Evolutionary conservation across 1,140 invertebrate genomes (phyloP), one percentile per base, ranked within the genome.

Genomic region (Musca domestica): DNA sequence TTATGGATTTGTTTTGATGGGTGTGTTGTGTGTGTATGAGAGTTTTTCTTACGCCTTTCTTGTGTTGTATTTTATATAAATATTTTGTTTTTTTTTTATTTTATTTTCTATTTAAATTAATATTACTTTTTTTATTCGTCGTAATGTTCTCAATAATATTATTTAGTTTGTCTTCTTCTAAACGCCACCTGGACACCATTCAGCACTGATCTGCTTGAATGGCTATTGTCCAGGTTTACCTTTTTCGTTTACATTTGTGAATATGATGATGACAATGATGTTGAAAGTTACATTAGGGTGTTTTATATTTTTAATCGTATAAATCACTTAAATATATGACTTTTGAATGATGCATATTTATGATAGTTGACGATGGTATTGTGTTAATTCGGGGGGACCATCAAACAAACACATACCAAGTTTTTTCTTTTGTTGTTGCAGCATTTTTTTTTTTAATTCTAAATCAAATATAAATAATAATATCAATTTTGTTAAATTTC

Each of bases 101-200:
- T 58, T 54, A 56, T 58, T 58, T 58, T 58, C n/a, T 19, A 61
- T 61, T 61, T 58, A 58, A 17, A 58, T 30, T 58, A 58, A 58
- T 58, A 58, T 58, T 58, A 30, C 3, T 58, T 58, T 58, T 30
- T 61, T 54, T 17, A 61, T 61, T 61, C 56, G 56, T 61, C 56
- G 56, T 61, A 61, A 61, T 30, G 19, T 61, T 61, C 34, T 41
- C 34, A 41, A 41, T 41, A 41, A 41, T 41, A 41, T 41, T 61
- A 61, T 61, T 30, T 34, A 61, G 56, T 61, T 61, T 61, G 25
- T 58, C 15, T 56, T 56, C 15, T 58, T 54, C 34, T 41, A 41
- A 41, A 41, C 34, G 10, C 34, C 34, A 12, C 34, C 34, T 5
- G 12, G 34, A 41, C 10, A 41, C 34, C 34, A 41, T 9, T 23